Percentiles rank a stretch among this genome's conserved stretches.
These are phyloP conservation scores for Pseudocheirus occidentalis DNA, from an alignment of 2,797 vertebrate genomes.

Conservation along the genomic window DNA sequence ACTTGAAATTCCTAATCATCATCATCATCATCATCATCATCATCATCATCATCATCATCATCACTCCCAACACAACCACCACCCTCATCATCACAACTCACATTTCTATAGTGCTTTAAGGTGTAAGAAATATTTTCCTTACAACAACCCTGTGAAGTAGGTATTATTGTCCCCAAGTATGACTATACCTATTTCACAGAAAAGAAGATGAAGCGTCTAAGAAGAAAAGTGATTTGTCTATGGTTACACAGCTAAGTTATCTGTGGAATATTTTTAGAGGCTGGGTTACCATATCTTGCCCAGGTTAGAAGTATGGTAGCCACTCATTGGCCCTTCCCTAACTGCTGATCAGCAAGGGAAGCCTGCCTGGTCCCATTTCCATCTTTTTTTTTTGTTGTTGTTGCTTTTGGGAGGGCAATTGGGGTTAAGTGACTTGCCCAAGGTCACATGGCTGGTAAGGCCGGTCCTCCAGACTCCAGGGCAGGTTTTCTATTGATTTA, in stretches of 20 bases:
- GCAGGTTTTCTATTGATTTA: background rate
- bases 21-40: fast-evolving
- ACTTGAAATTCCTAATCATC: background rate
- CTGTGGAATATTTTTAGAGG: background rate
- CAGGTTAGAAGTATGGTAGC: background rate
- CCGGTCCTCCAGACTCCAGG: no score
- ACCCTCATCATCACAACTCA: no score
- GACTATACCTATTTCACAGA: background rate
- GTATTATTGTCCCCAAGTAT: background rate
- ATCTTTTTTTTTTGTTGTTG: background rate
- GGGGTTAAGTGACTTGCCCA: no score
- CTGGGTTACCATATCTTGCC: background rate
- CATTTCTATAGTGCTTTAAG: background rate
- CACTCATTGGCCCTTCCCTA: background rate
- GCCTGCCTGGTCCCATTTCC: background rate
- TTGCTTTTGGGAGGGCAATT: no score
- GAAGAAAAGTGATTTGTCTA: no score
- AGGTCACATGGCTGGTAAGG: no score
- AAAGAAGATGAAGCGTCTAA: background rate
- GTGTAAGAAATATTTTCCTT: background rate
- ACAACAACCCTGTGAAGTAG: background rate
- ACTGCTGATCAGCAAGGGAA: background rate
- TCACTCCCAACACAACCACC: no score
- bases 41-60: no score
- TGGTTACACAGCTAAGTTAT: background rate